Evolutionary conservation across 2,797 vertebrate species (phyloP).

Genomic region (Trachops cirrhosus): DNA sequence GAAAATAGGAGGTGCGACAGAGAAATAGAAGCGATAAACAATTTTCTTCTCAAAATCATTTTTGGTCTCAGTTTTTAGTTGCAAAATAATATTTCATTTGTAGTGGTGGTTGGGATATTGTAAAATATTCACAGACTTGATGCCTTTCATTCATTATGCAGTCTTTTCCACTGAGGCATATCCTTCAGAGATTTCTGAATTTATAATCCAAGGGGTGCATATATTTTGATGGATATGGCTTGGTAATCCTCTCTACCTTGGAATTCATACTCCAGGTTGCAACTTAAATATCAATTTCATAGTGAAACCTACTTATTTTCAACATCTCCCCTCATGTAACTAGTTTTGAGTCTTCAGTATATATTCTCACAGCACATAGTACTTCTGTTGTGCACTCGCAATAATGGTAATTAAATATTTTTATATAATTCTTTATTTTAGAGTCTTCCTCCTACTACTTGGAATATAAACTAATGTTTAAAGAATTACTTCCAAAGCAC

Average conservation of each 20-base stretch:
- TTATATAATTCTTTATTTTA: background rate
- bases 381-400: background rate
- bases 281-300: background rate
- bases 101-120: background rate
- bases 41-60: background rate
- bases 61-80: background rate
- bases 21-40: background rate
- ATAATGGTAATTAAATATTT: background rate
- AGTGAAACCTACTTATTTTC: background rate
- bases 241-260: background rate
- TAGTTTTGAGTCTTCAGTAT: background rate
- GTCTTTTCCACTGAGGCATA: background rate
- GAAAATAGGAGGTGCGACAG: background rate
- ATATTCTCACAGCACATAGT: background rate
- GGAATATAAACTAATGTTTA: background rate
- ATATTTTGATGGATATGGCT: background rate
- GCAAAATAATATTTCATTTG: background rate
- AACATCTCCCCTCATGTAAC: background rate
- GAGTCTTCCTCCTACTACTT: background rate
- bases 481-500: background rate
- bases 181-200: background rate
- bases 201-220: background rate
- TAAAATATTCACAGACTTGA: background rate
- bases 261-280: background rate
- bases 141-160: background rate